These are phyloP conservation scores for Progne subis DNA, from an alignment of 2,113 vertebrate species.

Conservation along the genomic window DNA sequence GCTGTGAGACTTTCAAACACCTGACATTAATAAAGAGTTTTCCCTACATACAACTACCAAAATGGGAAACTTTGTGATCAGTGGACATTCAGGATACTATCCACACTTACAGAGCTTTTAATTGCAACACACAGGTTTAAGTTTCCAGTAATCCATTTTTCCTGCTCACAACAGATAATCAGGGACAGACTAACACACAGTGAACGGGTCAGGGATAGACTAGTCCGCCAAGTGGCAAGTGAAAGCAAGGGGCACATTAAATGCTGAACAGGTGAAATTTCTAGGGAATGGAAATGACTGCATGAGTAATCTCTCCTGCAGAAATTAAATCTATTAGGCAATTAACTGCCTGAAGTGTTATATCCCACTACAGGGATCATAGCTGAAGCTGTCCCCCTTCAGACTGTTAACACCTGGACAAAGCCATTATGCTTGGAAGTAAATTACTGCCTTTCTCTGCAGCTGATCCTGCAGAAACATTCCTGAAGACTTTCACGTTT, in stretches of 20 bases:
- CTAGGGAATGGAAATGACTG: not conserved
- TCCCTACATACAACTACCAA: not conserved
- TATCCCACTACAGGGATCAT: not conserved
- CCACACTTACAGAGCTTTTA: not conserved
- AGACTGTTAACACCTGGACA: not conserved
- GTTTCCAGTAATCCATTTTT: not conserved
- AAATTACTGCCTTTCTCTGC: not conserved
- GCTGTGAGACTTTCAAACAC: not conserved
- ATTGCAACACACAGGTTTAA: not conserved
- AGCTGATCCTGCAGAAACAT: not conserved
- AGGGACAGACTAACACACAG: not conserved
- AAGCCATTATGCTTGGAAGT: not conserved
- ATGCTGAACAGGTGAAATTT: not conserved
- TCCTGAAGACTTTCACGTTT: not conserved
- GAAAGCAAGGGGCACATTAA: not conserved
- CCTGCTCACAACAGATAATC: not conserved
- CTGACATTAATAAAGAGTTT: not conserved
- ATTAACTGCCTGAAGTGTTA: not conserved
- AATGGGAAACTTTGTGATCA: not conserved
- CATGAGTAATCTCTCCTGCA: not conserved
- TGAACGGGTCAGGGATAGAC: not conserved
- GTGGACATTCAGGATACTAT: not conserved
- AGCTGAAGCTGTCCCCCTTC: not conserved
- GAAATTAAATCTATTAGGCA: conserved; percentile 1
- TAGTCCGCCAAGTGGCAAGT: not conserved